phyloP scores from a whole-genome alignment of 2,113 vertebrate species.

The Thermophis baileyi region DNA sequence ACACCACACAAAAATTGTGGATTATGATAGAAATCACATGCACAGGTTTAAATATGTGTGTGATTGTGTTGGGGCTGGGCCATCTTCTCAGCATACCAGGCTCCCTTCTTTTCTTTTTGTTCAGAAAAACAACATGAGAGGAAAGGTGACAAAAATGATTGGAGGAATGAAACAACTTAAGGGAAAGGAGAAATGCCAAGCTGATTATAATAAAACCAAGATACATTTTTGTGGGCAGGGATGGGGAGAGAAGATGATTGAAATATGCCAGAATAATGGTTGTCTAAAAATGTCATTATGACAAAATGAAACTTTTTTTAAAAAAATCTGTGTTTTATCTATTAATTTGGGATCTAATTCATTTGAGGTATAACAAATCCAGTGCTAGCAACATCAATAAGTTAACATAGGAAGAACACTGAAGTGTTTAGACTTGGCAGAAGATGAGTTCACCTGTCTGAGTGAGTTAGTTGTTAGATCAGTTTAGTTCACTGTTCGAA shows the following conservation, averaged over 20 bases:
- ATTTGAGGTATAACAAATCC: not conserved
- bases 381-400: not conserved
- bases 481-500: not conserved
- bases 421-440: not conserved
- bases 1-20: not conserved
- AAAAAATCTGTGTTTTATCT: not conserved
- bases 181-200: slow-evolving; percentile 33
- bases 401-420: not conserved
- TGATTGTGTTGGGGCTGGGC: slow-evolving; percentile 32
- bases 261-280: not conserved
- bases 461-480: not conserved
- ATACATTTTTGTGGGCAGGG: not conserved
- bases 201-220: slow-evolving; percentile 15
- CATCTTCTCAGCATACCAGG: slow-evolving; percentile 7
- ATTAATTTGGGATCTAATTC: not conserved
- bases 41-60: slow-evolving; percentile 26
- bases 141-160: slow-evolving; percentile 54
- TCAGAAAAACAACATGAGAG: slow-evolving; percentile 41
- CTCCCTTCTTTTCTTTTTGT: slow-evolving; percentile 35
- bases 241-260: not conserved
- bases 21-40: not conserved
- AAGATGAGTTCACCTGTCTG: not conserved
- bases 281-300: not conserved
- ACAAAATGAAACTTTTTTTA: not conserved
- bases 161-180: slow-evolving; percentile 45